Evolutionary conservation across 2,113 vertebrate species (phyloP).

Genomic region (Malurus cyaneus): DNA sequence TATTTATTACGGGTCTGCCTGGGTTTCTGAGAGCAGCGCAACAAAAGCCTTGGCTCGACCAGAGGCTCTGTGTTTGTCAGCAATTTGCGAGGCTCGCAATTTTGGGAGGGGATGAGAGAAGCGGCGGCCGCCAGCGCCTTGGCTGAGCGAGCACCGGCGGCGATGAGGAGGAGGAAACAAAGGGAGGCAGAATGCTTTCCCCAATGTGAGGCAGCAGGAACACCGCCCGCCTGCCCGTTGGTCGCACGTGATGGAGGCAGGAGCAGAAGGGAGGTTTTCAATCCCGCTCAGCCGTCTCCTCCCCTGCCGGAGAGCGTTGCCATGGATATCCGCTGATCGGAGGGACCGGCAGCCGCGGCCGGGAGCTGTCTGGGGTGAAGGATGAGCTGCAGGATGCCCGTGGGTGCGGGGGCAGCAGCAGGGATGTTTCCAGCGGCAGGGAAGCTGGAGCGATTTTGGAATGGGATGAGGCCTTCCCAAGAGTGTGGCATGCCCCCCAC

Average conservation of each 20-base stretch:
- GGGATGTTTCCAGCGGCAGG: slow-evolving; percentile 49
- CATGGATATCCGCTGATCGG: slow-evolving; percentile 95
- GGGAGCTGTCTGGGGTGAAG: slow-evolving; percentile 78
- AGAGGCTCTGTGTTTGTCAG: neutral
- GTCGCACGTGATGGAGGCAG: slow-evolving; percentile 73
- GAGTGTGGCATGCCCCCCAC: no score
- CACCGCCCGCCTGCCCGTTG: slow-evolving; percentile 71
- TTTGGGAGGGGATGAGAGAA: neutral
- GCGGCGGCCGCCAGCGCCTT: neutral
- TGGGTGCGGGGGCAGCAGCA: slow-evolving; percentile 73
- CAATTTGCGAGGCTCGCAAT: neutral
- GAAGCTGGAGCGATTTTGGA: slow-evolving; percentile 50
- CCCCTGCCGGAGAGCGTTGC: slow-evolving; percentile 91
- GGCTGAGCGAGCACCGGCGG: neutral
- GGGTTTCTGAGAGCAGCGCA: neutral
- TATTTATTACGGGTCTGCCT: slow-evolving; percentile 7
- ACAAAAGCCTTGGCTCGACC: neutral
- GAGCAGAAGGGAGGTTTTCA: slow-evolving; percentile 89
- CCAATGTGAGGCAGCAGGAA: slow-evolving; percentile 61
- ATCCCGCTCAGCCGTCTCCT: slow-evolving; percentile 83
- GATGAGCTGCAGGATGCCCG: slow-evolving; percentile 67
- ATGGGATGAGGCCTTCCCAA: neutral
- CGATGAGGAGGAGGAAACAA: slow-evolving; percentile 25
- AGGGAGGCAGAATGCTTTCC: slow-evolving; percentile 66
- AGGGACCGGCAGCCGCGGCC: slow-evolving; percentile 76